phyloP scores from a whole-genome alignment of 1,140 invertebrate species.

The Nasonia vitripennis region DNA sequence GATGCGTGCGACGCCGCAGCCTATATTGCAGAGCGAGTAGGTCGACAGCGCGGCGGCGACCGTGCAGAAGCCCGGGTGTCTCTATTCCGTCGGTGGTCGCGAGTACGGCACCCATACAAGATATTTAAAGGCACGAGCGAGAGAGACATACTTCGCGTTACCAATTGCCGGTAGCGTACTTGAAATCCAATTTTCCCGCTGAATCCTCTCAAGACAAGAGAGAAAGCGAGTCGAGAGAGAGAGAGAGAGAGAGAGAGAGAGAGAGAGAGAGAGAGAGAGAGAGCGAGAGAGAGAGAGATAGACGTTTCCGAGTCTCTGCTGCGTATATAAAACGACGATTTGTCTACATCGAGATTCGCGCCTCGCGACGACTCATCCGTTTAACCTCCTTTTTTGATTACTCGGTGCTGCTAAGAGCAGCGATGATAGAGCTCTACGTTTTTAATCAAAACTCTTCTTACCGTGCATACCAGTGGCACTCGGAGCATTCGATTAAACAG shows the following conservation, averaged over 20 bases:
- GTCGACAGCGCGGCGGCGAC: background rate
- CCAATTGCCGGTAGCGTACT: constrained; percentile 27
- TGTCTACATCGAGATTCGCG: constrained; percentile 22
- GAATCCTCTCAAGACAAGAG: constrained; percentile 50
- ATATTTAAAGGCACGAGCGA: constrained; percentile 20
- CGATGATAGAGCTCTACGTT: too few species aligned
- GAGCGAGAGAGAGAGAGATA: background rate
- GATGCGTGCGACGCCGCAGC: too few species aligned
- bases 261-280: too few species aligned
- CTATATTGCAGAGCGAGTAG: background rate
- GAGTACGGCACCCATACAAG: constrained; percentile 40
- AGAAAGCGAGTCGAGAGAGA: background rate
- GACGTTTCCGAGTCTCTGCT: background rate
- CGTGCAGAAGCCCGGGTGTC: background rate
- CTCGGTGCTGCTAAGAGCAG: too few species aligned
- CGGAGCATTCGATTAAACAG: too few species aligned
- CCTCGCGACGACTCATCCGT: background rate
- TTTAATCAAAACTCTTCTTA: too few species aligned
- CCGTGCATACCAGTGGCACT: too few species aligned
- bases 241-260: too few species aligned
- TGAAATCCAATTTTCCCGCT: constrained; percentile 43
- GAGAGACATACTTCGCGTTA: constrained; percentile 32
- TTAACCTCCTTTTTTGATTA: background rate
- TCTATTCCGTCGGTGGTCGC: background rate
- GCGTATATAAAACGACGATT: background rate